These are phyloP conservation scores for Linepithema humile DNA, from an alignment of 1,140 invertebrate species.

Conservation along the genomic window DNA sequence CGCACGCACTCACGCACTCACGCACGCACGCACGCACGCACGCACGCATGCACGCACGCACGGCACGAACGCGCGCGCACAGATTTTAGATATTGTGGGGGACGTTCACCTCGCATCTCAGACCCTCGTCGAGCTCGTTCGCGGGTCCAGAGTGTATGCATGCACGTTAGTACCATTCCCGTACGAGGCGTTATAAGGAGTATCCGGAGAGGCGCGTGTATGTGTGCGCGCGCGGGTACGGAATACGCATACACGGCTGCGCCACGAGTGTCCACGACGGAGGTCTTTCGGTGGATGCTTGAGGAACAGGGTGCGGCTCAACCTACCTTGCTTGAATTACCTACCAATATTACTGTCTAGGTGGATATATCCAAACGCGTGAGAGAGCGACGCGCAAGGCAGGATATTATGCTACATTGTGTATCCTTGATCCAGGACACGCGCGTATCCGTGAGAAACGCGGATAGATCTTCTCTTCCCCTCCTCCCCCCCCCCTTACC, in stretches of 20 bases:
- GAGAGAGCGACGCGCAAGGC: constrained; percentile 63
- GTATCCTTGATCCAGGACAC: constrained; percentile 79
- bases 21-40: constrained; percentile 39
- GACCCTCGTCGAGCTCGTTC: constrained; percentile 66
- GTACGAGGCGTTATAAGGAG: constrained; percentile 67
- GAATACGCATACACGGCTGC: background rate
- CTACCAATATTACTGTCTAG: constrained; percentile 82
- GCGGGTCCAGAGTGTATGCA: constrained; percentile 62
- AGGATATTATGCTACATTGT: constrained; percentile 79
- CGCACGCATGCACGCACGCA: constrained; percentile 59
- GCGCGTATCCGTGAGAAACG: constrained; percentile 68
- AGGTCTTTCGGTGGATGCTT: constrained; percentile 76
- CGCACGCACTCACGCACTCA: constrained; percentile 46
- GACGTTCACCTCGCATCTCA: constrained; percentile 80
- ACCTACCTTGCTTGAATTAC: constrained; percentile 80
- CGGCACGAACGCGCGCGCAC: constrained; percentile 67
- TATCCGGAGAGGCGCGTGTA: constrained; percentile 35
- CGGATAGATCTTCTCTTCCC: constrained; percentile 46
- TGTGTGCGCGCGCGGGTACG: background rate
- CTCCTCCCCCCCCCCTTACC: background rate
- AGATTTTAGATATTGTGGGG: constrained; percentile 81
- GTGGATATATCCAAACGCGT: constrained; percentile 74
- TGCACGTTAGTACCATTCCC: constrained; percentile 57
- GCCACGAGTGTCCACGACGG: constrained; percentile 40
- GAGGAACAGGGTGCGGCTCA: constrained; percentile 81